Percentiles rank a stretch among this genome's conserved stretches.
Evolutionary conservation across 2,888 invertebrate species (phyloP).

Genomic region (Oligia strigilis): DNA sequence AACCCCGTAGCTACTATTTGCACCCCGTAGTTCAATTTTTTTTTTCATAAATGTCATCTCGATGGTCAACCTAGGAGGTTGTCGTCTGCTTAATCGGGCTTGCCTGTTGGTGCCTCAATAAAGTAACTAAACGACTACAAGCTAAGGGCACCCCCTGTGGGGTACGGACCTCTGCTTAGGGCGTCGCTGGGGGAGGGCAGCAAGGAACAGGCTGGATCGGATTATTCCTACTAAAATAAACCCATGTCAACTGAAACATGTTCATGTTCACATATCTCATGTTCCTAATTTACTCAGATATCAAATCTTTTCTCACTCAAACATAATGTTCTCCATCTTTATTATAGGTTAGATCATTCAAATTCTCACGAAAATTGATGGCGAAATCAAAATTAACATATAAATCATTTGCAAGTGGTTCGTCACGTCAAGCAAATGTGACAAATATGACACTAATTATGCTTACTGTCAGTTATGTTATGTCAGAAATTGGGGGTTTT

Average conservation of each 20-base stretch:
- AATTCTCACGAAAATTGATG: slow-evolving; percentile 18
- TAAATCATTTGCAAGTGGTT: slow-evolving; percentile 30
- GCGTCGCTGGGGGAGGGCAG: neutral
- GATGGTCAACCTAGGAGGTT: no score
- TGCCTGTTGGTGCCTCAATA: no score
- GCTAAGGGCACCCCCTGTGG: neutral
- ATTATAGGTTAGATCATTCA: slow-evolving; percentile 11
- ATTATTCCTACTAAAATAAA: neutral
- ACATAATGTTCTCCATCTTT: slow-evolving; percentile 25
- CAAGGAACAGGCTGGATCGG: neutral
- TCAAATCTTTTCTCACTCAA: slow-evolving; percentile 13
- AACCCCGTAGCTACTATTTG: no score
- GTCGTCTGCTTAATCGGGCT: no score
- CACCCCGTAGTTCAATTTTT: no score
- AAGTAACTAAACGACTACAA: neutral
- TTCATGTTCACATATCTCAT: neutral
- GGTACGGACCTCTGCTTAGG: neutral
- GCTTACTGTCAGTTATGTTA: slow-evolving; percentile 1
- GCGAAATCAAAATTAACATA: slow-evolving; percentile 31
- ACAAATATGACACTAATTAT: slow-evolving; percentile 25
- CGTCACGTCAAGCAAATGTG: slow-evolving; percentile 13
- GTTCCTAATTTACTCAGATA: slow-evolving; percentile 8
- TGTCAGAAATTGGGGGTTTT: neutral
- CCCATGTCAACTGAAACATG: neutral
- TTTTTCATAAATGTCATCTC: no score